A percentile compares a stretch with the other conserved stretches of the same genome.
Evolutionary conservation across 1,140 invertebrate species (phyloP).

Genomic region (Meloidogyne chitwoodi): DNA sequence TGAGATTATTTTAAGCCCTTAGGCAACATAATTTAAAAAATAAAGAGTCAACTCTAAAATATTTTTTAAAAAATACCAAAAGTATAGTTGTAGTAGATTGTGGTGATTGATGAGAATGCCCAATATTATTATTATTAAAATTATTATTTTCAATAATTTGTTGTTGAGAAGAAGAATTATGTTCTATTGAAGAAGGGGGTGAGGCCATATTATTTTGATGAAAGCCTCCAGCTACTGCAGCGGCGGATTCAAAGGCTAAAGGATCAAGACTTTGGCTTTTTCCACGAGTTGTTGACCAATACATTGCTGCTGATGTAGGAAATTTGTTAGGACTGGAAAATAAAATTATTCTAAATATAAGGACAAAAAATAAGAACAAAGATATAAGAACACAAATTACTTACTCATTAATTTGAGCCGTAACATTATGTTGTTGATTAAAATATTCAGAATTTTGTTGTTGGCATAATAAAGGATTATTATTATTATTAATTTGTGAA

Average conservation of each 20-base stretch:
- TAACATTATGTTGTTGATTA: neutral
- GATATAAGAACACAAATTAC: neutral
- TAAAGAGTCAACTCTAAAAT: no score
- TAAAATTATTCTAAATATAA: no score
- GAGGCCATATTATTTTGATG: neutral
- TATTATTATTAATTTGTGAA: neutral
- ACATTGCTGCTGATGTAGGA: constrained; percentile 4
- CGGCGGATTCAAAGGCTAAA: constrained; percentile 7
- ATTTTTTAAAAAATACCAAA: neutral
- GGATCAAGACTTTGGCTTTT: constrained; percentile 35
- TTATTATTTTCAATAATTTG: constrained; percentile 1
- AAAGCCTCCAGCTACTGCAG: neutral
- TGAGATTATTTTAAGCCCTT: neutral
- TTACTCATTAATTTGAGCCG: neutral
- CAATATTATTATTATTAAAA: neutral
- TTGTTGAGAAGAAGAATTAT: constrained; percentile 3
- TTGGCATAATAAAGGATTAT: neutral
- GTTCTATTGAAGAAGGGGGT: neutral
- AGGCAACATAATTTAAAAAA: neutral
- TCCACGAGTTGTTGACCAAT: constrained; percentile 20
- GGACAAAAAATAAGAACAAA: no score
- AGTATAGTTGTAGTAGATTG: neutral
- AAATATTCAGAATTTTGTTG: neutral
- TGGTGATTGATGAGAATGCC: neutral
- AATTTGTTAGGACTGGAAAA: constrained; percentile 6